Evolutionary conservation across 2,888 invertebrate species (phyloP), one percentile per base, ranked within the genome.

Genomic region (Sminthurinus aureus): DNA sequence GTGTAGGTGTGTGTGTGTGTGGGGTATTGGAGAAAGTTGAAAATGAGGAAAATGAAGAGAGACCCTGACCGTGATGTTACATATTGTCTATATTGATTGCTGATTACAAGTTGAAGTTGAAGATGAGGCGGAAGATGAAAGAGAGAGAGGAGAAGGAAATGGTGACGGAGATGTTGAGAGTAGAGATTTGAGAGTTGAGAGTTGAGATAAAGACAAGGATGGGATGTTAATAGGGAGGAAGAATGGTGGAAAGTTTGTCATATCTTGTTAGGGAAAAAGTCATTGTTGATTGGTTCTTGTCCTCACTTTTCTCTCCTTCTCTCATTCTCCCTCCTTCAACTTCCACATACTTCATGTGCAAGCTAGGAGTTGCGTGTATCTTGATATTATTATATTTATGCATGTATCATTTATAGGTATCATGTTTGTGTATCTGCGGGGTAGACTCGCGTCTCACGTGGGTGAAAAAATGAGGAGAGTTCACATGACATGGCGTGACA

Each of bases 231-330:
- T 15, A 38, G 74, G 18, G 74, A 38, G 6, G 18, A 26, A 20
- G 76, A 11, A 69, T 69, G 79, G 69, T 20, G 69, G 77, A 79
- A 79, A 79, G 50, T 79, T 79, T 79, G 79, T 79, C 79, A 11
- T 69, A 69, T 79, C 79, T 69, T 69, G 50, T 79, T 79, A 24
- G 58, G 58, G 64, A 52, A 13, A 52, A 76, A 79, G 79, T 79
- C 79, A 69, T 79, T 79, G 69, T 79, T 79, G 79, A 79, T 79
- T 79, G 79, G 79, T 79, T 79, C 79, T 79, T 79, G 79, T 79
- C 67, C 26, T 66, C 58, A 38, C 38, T 38, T 38, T 79, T 66
- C 26, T 66, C 58, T 4, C 38, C 6, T 38, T n/a, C 11, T 12
- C 58, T 58, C 58, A 15, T 9, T 20, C 20, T 22, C 18, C 22